phyloP scores from a whole-genome alignment of 2,888 invertebrate genomes.

The Acanthosoma haemorrhoidale region DNA sequence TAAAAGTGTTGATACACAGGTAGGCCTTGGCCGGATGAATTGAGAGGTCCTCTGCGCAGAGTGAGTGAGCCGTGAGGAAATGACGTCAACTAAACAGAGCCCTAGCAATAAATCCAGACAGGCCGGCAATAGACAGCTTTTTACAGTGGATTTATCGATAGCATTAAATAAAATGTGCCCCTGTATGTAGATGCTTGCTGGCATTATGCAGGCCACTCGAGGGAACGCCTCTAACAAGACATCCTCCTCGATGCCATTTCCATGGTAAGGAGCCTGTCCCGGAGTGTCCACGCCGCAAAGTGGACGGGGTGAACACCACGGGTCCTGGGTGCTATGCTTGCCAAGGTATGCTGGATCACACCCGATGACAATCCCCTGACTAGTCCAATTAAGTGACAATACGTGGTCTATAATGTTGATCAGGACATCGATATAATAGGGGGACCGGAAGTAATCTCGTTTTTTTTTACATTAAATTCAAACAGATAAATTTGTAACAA shows the following conservation, averaged over 20 bases:
- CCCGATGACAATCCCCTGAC: no score
- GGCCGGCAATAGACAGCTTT: constrained; percentile 9
- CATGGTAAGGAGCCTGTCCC: constrained; percentile 3
- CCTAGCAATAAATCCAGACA: background rate
- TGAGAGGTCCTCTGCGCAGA: background rate
- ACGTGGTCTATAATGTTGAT: no score
- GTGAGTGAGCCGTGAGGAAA: constrained; percentile 20
- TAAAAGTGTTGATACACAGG: no score
- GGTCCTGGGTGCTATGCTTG: no score
- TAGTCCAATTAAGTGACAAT: no score
- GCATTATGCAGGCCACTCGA: constrained; percentile 20
- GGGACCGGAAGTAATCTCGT: no score
- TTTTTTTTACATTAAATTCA: no score
- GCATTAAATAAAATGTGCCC: constrained; percentile 33
- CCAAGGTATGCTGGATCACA: no score
- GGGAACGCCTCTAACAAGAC: constrained; percentile 10
- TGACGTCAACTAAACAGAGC: constrained; percentile 2
- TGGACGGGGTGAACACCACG: no score
- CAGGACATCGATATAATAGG: no score
- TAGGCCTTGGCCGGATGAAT: background rate
- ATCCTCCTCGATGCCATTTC: constrained; percentile 1
- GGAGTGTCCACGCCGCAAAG: no score
- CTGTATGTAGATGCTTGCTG: constrained; percentile 33
- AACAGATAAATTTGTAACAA: no score
- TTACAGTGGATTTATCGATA: constrained; percentile 28